Evolutionary conservation across 2,113 vertebrate species (phyloP), one percentile per base, ranked within the genome.

Genomic region (Grus americana): DNA sequence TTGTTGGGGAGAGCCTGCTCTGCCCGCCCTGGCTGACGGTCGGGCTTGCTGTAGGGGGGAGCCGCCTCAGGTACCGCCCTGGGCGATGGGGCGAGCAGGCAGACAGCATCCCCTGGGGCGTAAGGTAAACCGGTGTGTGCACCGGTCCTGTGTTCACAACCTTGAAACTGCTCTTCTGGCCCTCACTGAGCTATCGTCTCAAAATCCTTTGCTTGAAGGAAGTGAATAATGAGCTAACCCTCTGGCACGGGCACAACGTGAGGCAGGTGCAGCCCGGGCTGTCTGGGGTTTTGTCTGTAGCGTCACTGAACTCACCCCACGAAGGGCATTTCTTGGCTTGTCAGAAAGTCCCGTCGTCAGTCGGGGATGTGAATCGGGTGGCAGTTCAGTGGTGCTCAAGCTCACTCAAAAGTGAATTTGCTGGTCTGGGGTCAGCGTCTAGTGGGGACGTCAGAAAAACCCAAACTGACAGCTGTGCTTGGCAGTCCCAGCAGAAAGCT

Each of bases 241-340:
- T 24, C 11, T 3, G 1, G 63, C 30, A 9, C n/a, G 38, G 73
- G 62, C 67, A 78, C 30, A 14, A 2, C 0, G 0, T 23, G 34
- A 91, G 40, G 42, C 54, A 54, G 30, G 12, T 74, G 58, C n/a
- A 72, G 5, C 57, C 42, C 44, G n/a, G 42, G 13, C 47, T 68
- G 32, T 24, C 40, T 14, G 50, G 9, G 4, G 8, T 58, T 92
- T 54, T 78, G 55, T 66, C 21, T 34, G 3, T 50, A 32, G 38
- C n/a, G 62, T 90, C 22, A 9, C 16, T 72, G 14, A 62, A 23
- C 30, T 38, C 10, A 4, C 30, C 30, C 30, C 50, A 6, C 4
- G 32, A 55, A 46, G 36, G 42, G 34, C 34, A 13, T 42, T 44
- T 82, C 23, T 59, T 61, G 62, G 21, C 22, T 68, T 89, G 34